Evolutionary conservation across 2,888 invertebrate species (phyloP), one percentile per base, ranked within the genome.

Genomic region (Invenusta paracnida): DNA sequence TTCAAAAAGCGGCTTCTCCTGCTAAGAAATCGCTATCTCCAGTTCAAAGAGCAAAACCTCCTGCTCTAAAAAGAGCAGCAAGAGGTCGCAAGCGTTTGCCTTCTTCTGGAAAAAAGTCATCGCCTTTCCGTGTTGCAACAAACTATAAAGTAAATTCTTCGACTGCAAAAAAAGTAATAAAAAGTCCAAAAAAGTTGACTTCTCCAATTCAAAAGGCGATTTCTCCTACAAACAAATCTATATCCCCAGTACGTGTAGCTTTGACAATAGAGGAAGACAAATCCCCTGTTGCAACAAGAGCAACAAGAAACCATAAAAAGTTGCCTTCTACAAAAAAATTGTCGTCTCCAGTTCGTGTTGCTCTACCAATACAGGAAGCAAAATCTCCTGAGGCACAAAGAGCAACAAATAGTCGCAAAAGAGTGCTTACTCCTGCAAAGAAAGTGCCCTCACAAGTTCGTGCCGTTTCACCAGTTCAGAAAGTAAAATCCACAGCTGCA

Each of bases 1-100:
- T 73, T 73, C 73, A 73, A 23, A 73, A 73, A 73, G 73, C 73
- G 5, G 73, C 73, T n/a, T 73, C 73, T n/a, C 73, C 73, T 13
- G 73, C 23, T 5, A 73, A 23, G 23, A 13, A 73, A 23, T 5
- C 73, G 2, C n/a, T n/a, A n/a, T 73, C 73, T 13, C 73, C 73
- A 73, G 27, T 73, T 73, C 5, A 73, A 23, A 73, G 23, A 25
- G 17, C 25, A 13, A 73, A 73, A 73, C 25, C 23, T 73, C 23
- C 73, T 25, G 73, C 73, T n/a, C 73, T 23, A 73, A 73, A 73
- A 73, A 5, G 73, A 73, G 11, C 5, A 73, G 73, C 73, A 13
- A 73, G 73, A 25, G 25, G 25, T 23, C 73, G 73, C 2, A 73
- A 73, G 25, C 5, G 73, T 5, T 73, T 23, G 23, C 73, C 73